Conservation (phyloP, 2,113 vertebrate genomes). For the Opisthocomus hoazin region DNA sequence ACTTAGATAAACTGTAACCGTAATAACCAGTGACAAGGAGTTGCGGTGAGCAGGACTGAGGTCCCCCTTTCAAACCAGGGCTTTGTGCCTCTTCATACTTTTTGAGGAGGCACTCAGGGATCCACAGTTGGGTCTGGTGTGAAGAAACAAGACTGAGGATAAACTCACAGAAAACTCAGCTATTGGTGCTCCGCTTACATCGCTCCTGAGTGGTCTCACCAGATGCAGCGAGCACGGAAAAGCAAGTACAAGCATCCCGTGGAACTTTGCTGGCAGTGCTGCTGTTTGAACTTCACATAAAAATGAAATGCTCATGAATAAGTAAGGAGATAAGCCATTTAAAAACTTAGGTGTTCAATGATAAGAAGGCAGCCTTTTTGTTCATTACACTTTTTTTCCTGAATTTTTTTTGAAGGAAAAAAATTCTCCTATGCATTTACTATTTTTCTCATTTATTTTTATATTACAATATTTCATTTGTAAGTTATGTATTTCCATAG, state of each 20-base stretch:
- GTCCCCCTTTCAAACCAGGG: neutral
- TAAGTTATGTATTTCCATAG: neutral
- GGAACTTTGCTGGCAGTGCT: neutral
- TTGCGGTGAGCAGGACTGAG: neutral
- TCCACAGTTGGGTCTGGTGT: neutral
- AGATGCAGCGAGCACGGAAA: neutral
- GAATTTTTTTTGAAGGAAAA: neutral
- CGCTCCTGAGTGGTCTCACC: neutral
- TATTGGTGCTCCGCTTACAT: neutral
- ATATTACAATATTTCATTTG: neutral
- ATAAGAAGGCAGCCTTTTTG: neutral
- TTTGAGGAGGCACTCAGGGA: neutral
- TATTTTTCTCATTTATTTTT: neutral
- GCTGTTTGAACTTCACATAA: neutral
- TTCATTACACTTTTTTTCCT: neutral
- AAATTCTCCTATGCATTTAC: neutral
- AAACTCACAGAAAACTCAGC: neutral
- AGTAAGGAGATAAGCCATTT: neutral
- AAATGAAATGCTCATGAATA: neutral
- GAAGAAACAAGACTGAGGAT: neutral
- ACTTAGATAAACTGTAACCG: rapidly evolving
- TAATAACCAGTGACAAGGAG: neutral
- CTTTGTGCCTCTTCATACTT: neutral
- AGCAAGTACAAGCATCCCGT: neutral
- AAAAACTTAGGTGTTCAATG: neutral